phyloP scores from a whole-genome alignment of 2,888 invertebrate species.

The Tolmerus cingulatus region DNA sequence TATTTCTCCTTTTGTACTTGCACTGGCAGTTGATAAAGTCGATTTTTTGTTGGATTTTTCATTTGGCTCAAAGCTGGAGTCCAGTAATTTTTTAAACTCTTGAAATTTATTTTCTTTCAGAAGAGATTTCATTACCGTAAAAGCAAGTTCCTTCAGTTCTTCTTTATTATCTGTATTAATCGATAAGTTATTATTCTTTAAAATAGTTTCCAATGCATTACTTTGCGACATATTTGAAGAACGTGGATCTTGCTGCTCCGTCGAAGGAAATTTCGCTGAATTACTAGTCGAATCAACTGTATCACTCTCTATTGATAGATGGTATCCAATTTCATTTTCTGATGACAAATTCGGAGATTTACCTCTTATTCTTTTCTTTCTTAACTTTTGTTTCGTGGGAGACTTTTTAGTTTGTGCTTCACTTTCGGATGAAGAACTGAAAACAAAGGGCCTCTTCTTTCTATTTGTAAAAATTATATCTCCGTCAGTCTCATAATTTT shows the following conservation, averaged over 20 bases:
- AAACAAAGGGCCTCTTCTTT: not conserved
- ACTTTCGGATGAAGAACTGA: not conserved
- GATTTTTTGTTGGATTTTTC: not conserved
- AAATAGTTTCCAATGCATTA: not conserved
- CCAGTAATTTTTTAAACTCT: not conserved
- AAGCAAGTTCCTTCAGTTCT: not conserved
- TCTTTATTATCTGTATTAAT: not conserved
- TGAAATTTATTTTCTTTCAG: not conserved
- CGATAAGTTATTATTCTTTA: not conserved
- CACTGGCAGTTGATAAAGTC: not conserved
- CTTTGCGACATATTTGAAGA: not conserved
- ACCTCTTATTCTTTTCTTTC: not conserved
- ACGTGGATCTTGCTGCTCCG: not conserved
- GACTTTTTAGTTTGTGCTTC: not conserved
- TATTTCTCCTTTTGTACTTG: not conserved
- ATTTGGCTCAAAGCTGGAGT: not conserved
- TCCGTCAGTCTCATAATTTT: not conserved
- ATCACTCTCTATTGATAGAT: not conserved
- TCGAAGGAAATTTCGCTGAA: not conserved
- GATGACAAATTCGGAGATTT: not conserved
- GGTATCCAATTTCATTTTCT: not conserved
- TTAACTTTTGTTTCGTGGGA: not conserved
- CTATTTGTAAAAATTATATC: not conserved
- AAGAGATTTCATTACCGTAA: not conserved
- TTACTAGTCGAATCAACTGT: not conserved